Base-by-base conservation (phyloP, 2,888 invertebrate species). In the Tenthredo mesomela region DNA sequence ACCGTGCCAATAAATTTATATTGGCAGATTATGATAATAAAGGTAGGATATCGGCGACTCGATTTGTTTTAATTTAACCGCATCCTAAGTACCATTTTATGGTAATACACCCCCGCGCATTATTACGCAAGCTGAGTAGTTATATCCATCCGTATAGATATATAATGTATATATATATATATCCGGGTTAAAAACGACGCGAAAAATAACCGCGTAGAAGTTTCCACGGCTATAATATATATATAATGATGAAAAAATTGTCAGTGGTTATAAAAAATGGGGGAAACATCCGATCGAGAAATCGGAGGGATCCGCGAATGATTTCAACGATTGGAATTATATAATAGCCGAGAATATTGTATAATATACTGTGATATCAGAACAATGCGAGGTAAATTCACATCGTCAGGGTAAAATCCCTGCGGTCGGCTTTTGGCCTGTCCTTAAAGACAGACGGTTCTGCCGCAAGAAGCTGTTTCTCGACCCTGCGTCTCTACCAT, bases 1-100 rank as follows among this genome's bases (percentile, higher is more conserved):
- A 89, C 88, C 89, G 88, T 90, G 90, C 89, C 92, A 89, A 92
- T 92, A 92, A 92, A 92, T 92, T 92, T 92, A 92, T 92, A 92
- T 92, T 90, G 91, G 91, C 89, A 89, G 89, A 91, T 91, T 90
- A 91, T 90, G 91, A 89, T 90, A 90, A 92, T 92, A 90, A 92
- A 47, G 90, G 88, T 87, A 84, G 86, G 89, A 88, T 89, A 88
- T 87, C 87, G 88, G 85, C 86, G 88, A 88, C 86, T 88, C 90
- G 89, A 92, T 91, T 89, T 89, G 89, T 90, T 91, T 90, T 90
- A 90, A 91, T 90, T 89, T 91, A 90, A 91, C 50, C 37, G 67
- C 37, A 82, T 82, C 82, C 67, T 70, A 70, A 70, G 82, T 61
- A 61, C 29, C 58, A 40, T 80, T 80, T 80, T 80, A 80, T 80